Conservation (phyloP, 1,140 invertebrate species). For the Aphaenogaster ashmeadi region DNA sequence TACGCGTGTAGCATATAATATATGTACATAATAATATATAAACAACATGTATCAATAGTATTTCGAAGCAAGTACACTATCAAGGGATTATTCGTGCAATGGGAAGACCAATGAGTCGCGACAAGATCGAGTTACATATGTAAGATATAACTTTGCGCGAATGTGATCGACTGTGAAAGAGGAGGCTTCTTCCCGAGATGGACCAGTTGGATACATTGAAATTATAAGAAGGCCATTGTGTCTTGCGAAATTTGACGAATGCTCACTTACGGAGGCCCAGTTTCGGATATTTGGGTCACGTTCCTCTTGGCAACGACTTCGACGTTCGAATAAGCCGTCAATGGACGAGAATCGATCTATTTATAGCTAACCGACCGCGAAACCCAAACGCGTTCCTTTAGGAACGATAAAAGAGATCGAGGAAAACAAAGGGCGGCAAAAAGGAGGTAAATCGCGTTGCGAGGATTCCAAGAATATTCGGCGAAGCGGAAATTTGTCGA, state of each 20-base stretch:
- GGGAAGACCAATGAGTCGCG: conserved; percentile 27
- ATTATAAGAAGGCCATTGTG: conserved; percentile 52
- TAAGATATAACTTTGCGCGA: not conserved
- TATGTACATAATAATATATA: not conserved
- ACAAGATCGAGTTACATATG: conserved; percentile 45
- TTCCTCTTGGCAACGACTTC: conserved; percentile 59
- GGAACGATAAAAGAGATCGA: not conserved
- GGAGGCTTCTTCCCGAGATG: not conserved
- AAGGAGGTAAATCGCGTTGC: not conserved
- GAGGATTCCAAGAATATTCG: conserved; percentile 13
- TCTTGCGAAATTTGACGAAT: conserved; percentile 46
- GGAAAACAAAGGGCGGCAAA: not conserved
- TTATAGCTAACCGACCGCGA: conserved; percentile 47
- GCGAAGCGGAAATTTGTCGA: not conserved
- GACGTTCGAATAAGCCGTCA: conserved; percentile 25
- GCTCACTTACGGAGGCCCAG: not conserved
- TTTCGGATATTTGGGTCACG: conserved; percentile 65
- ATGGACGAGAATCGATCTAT: conserved; percentile 67
- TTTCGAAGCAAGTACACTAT: not conserved
- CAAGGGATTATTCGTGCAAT: conserved; percentile 37
- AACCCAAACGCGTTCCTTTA: not conserved
- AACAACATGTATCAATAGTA: not conserved
- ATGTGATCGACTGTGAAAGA: not conserved
- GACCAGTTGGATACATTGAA: not conserved
- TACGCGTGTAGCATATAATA: not conserved